A percentile compares a stretch with the other conserved stretches of the same genome.
Conservation (phyloP, 2,113 vertebrate species). For the Daphoenositta chrysoptera region DNA sequence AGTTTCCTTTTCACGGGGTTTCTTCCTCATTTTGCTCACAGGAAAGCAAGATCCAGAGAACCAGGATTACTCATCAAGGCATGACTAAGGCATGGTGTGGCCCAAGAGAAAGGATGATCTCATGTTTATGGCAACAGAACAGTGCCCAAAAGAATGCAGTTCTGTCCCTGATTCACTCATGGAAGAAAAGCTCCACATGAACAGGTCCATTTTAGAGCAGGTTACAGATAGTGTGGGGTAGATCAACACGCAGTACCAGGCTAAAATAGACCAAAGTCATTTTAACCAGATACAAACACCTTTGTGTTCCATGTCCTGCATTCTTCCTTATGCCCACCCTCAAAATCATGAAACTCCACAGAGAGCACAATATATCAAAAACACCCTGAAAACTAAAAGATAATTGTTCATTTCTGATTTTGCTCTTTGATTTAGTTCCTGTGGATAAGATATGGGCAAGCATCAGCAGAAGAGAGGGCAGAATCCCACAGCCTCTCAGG, state of each 20-base stretch:
- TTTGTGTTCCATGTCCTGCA: accelerated
- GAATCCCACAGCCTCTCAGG: background rate
- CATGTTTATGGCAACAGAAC: background rate
- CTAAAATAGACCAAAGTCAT: background rate
- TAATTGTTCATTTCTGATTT: background rate
- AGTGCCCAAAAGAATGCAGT: background rate
- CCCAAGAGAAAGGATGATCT: background rate
- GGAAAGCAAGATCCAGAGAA: background rate
- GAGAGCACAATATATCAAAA: background rate
- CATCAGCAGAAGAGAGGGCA: background rate
- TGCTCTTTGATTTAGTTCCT: background rate
- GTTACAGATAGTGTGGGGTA: background rate
- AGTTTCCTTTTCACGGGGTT: background rate
- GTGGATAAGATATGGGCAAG: background rate
- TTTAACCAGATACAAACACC: background rate
- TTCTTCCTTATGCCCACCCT: background rate
- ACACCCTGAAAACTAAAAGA: background rate
- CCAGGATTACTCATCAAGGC: background rate
- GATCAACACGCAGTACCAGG: background rate
- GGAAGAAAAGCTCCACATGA: background rate
- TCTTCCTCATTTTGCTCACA: background rate
- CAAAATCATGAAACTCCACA: background rate
- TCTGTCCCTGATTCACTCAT: background rate
- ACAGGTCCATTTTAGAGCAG: background rate
- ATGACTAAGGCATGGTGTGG: background rate